phyloP scores from a whole-genome alignment of 2,797 vertebrate genomes.

The Dermochelys coriacea region DNA sequence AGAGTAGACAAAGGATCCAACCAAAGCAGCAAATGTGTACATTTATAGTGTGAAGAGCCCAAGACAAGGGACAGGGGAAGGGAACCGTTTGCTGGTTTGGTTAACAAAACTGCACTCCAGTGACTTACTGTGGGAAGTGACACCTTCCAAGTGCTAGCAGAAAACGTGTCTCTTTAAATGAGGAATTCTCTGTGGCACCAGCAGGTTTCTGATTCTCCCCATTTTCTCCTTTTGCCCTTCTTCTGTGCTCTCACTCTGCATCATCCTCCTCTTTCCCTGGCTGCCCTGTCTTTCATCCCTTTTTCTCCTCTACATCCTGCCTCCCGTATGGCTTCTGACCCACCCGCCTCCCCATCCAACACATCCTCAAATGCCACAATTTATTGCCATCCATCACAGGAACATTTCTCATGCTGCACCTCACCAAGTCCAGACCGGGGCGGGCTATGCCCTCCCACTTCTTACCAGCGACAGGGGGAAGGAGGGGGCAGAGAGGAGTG shows the following conservation, averaged over 20 bases:
- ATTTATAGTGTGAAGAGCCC: background rate
- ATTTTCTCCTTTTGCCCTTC: background rate
- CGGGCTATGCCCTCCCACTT: too few relatives aligned
- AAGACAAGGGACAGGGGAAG: background rate
- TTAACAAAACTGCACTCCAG: background rate
- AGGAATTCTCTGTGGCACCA: accelerated
- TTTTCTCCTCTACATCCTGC: too few relatives aligned
- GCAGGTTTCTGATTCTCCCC: background rate
- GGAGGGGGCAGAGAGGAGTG: too few relatives aligned
- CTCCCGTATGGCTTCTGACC: too few relatives aligned
- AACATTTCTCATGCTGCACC: background rate
- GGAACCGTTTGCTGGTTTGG: background rate
- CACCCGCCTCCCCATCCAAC: background rate
- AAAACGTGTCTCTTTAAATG: background rate
- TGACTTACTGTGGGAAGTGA: accelerated
- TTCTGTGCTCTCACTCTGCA: background rate
- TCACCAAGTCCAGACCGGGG: background rate
- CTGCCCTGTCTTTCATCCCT: background rate
- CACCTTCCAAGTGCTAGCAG: background rate
- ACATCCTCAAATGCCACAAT: background rate
- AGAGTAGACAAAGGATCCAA: background rate
- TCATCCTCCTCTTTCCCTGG: accelerated
- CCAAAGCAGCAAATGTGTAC: background rate
- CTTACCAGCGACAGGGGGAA: too few relatives aligned
- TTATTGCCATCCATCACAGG: too few relatives aligned